Conservation (phyloP, 2,113 vertebrate species). For the Eidolon helvum region DNA sequence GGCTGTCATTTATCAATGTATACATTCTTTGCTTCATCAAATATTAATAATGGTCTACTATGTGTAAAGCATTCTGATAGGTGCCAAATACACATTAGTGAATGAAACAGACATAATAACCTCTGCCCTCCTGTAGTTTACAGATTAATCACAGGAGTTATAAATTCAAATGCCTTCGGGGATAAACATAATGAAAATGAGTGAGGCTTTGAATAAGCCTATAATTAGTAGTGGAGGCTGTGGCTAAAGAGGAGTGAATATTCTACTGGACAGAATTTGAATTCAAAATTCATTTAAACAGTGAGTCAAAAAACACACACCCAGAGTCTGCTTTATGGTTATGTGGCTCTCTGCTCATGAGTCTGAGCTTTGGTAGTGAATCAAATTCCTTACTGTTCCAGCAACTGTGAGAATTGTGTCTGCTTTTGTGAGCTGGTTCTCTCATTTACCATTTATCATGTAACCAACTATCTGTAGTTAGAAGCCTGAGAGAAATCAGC, state of each 20-base stretch:
- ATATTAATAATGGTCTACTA: neutral
- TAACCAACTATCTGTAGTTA: neutral
- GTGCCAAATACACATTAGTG: neutral
- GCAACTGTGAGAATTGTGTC: neutral
- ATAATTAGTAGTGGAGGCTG: neutral
- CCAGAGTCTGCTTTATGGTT: neutral
- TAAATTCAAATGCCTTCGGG: neutral
- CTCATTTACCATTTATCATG: neutral
- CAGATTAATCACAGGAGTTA: neutral
- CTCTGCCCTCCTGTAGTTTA: neutral
- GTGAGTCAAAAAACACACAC: neutral
- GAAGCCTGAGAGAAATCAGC: neutral
- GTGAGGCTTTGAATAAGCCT: neutral
- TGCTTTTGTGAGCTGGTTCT: neutral
- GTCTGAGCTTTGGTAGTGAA: neutral
- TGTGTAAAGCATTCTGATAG: neutral
- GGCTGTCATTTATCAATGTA: neutral
- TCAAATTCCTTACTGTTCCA: neutral
- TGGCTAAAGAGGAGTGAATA: neutral
- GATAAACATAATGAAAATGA: neutral
- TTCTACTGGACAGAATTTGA: neutral
- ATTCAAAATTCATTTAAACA: neutral
- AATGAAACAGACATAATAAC: neutral
- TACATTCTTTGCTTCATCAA: slow-evolving; percentile 11
- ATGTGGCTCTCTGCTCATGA: neutral